Conservation (phyloP, 2,888 invertebrate genomes). For the Bugula neritina region DNA sequence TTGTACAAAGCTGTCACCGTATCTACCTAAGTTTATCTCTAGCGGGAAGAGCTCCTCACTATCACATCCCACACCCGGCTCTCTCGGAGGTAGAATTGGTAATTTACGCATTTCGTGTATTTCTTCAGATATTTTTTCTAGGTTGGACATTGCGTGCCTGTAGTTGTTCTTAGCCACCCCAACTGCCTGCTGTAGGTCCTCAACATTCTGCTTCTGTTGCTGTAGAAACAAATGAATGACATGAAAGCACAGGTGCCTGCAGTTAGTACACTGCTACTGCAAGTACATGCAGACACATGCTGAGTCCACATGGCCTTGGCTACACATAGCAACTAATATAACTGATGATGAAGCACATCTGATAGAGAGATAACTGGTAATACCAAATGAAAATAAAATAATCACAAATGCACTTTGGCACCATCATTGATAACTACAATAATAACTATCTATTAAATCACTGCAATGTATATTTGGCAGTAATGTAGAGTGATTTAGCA, state of each 20-base stretch:
- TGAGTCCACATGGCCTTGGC: too few relatives aligned
- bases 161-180: slow-evolving; percentile 74
- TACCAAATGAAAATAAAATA: too few relatives aligned
- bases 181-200: slow-evolving; percentile 73
- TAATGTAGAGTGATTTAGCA: too few relatives aligned
- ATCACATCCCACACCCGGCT: slow-evolving; percentile 62
- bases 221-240: slow-evolving; percentile 30
- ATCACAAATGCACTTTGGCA: too few relatives aligned
- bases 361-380: too few relatives aligned
- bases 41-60: slow-evolving; percentile 25
- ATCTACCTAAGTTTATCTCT: slow-evolving; percentile 28
- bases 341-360: too few relatives aligned
- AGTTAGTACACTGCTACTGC: slow-evolving; percentile 44
- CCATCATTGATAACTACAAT: too few relatives aligned
- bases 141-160: slow-evolving; percentile 70
- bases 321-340: too few relatives aligned
- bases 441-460: too few relatives aligned
- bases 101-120: slow-evolving; percentile 53
- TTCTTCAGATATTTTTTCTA: slow-evolving; percentile 87
- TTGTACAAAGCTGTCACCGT: too few relatives aligned
- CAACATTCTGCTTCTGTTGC: slow-evolving; percentile 72
- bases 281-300: not conserved
- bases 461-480: too few relatives aligned
- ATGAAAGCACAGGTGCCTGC: slow-evolving; percentile 61
- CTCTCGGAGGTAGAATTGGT: slow-evolving; percentile 58